Base-by-base conservation (phyloP, 2,113 vertebrate genomes). In the Melanerpes aurifrons region DNA sequence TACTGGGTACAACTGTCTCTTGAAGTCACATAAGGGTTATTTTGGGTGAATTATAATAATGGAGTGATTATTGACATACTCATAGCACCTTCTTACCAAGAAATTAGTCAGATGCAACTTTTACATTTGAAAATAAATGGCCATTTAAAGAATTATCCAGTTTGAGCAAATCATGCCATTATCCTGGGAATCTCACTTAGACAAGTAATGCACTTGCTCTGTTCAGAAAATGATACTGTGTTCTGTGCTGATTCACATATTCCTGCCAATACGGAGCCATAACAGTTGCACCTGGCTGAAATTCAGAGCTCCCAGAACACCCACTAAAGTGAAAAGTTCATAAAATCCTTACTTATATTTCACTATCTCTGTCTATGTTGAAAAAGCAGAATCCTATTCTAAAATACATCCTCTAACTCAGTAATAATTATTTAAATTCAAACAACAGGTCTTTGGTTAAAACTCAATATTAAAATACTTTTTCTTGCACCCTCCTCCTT, bases 81-180 rank as follows among this genome's bases (percentile, higher is more conserved):
- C 16, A 68, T 6, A 77, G 80, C 6, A 87, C 7, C 31, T 80
- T 85, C 40, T 78, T 94, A 68, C 48, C 57, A 91, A 66, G 31
- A 84, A 93, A 37, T 3, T 74, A 71, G n/a, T 22, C 75, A 61
- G 70, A 40, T 87, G 25, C 22, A 57, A 43, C 85, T 81, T 93
- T 87, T 92, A 32, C 22, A 85, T 63, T 74, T 85, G 80, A 93
- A 92, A 94, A 62, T 48, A 93, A 80, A 13, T 67, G 64, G 73
- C 54, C 15, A 12, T 32, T 89, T 76, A 79, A 72, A 47, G 24
- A 91, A 35, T 78, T 76, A 64, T 26, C 32, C 21, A 67, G 68
- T 74, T 64, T 82, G 29, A 85, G 29, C 87, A 61, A 92, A 82
- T 68, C 29, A 67, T 12, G 4, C 29, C 48, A 61, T 37, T 20